phyloP scores from a whole-genome alignment of 1,140 invertebrate genomes.

The Armadillidium nasatum region DNA sequence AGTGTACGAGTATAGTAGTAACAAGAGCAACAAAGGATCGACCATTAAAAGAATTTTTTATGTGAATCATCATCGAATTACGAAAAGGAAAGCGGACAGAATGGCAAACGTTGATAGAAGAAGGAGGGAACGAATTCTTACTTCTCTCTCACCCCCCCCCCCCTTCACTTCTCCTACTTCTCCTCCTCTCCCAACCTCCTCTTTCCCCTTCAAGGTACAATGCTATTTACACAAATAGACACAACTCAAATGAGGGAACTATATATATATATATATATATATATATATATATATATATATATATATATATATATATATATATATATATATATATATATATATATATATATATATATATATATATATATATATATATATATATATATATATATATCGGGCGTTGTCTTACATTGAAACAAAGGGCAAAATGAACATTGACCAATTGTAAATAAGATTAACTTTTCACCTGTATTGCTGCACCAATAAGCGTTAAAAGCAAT shows the following conservation, averaged over 20 bases:
- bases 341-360: too few species aligned
- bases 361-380: too few species aligned
- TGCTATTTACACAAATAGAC: background rate
- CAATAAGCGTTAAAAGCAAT: too few species aligned
- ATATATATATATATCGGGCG: too few species aligned
- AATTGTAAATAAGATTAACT: too few species aligned
- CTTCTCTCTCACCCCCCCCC: too few species aligned
- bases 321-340: background rate
- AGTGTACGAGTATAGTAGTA: background rate
- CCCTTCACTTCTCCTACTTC: too few species aligned
- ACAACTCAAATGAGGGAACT: background rate
- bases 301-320: background rate
- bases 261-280: background rate
- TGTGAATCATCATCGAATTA: constrained; percentile 42
- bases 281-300: background rate
- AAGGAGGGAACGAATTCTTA: background rate
- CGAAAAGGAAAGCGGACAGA: background rate
- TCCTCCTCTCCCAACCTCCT: too few species aligned
- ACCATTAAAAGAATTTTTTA: constrained; percentile 40
- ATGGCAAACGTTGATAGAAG: background rate
- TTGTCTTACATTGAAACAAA: too few species aligned
- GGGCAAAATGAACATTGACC: too few species aligned
- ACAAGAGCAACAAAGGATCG: constrained; percentile 34
- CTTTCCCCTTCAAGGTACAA: background rate
- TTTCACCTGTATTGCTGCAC: too few species aligned